Conservation (phyloP, 1,140 invertebrate species). For the Colletes latitarsis region DNA sequence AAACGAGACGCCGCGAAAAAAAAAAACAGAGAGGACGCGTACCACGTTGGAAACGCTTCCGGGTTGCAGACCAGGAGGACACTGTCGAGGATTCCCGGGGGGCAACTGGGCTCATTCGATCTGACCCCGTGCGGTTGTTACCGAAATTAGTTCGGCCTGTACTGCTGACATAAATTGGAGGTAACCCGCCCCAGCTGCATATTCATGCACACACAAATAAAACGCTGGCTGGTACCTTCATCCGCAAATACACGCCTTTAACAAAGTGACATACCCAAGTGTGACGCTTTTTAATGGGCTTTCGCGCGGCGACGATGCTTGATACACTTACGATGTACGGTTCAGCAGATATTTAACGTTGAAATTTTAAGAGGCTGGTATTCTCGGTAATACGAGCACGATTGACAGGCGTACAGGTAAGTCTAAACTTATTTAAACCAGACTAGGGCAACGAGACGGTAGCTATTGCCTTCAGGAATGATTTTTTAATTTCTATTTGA, state of each 20-base stretch:
- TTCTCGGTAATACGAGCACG: too few species aligned
- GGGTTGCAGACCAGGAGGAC: slow-evolving; percentile 50
- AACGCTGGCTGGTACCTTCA: not conserved
- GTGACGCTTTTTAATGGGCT: too few species aligned
- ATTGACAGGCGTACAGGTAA: too few species aligned
- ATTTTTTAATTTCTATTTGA: too few species aligned
- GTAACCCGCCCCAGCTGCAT: slow-evolving; percentile 69
- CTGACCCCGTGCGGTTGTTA: slow-evolving; percentile 79
- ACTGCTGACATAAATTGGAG: slow-evolving; percentile 79
- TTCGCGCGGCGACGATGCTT: too few species aligned
- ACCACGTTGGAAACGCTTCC: slow-evolving; percentile 47
- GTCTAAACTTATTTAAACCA: too few species aligned
- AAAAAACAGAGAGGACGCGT: slow-evolving; percentile 8
- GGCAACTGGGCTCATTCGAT: slow-evolving; percentile 74
- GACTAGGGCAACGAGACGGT: too few species aligned
- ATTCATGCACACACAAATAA: slow-evolving; percentile 55
- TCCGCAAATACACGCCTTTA: not conserved
- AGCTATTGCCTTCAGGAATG: too few species aligned
- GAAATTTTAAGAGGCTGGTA: too few species aligned
- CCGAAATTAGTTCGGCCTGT: slow-evolving; percentile 80
- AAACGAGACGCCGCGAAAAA: slow-evolving; percentile 21
- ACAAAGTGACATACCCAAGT: too few species aligned
- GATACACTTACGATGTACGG: too few species aligned
- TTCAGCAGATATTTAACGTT: too few species aligned
- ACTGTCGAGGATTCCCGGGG: slow-evolving; percentile 68